Base-by-base conservation (phyloP, 2,113 vertebrate genomes). In the Oreochromis niloticus region DNA sequence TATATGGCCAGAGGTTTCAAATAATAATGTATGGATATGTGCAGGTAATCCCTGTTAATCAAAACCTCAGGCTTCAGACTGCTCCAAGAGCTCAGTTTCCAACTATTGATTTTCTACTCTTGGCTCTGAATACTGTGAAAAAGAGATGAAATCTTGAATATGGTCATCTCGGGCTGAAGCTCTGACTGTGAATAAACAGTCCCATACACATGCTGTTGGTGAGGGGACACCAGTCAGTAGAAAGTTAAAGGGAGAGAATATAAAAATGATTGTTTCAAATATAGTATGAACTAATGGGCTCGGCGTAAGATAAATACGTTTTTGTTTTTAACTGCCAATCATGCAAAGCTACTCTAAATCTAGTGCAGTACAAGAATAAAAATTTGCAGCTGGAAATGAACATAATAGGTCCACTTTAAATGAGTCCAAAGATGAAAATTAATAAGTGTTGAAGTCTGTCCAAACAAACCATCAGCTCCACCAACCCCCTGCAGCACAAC, bases 391-490 rank as follows among this genome's bases (percentile, higher is more conserved):
- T 52, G 46, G 27, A 50, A 78, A 52, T 50, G 48, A 78, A 19
- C 73, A 78, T 78, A 78, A 50, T 34, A 52, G 46, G 73, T 32
- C 46, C 46, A 32, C 61, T 52, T 80, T 24, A 13, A 66, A 16
- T 80, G 46, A 63, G 82, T 71, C 57, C 27, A 55, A 34, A 66
- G 36, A 66, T 82, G 39, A 30, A 66, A 80, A 63, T 54, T 13
- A 88, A 85, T 36, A 81, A 43, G 57, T 80, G 41, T 63, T 84
- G 81, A 89, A 85, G 46, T 19, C 79, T 80, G 83, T 91, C 83
- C 85, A 92, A 87, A 92, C 80, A 89, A 81, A 85, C 83, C 80
- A 48, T 88, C 63, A 79, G 84, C 82, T 85, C 14, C 81, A 75
- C 12, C 59, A 78, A 78, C 61, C 41, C 81, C 83, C 61, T 86